Evolutionary conservation across 2,888 invertebrate species (phyloP), one percentile per base, ranked within the genome.

Genomic region (Keiferia lycopersicella): DNA sequence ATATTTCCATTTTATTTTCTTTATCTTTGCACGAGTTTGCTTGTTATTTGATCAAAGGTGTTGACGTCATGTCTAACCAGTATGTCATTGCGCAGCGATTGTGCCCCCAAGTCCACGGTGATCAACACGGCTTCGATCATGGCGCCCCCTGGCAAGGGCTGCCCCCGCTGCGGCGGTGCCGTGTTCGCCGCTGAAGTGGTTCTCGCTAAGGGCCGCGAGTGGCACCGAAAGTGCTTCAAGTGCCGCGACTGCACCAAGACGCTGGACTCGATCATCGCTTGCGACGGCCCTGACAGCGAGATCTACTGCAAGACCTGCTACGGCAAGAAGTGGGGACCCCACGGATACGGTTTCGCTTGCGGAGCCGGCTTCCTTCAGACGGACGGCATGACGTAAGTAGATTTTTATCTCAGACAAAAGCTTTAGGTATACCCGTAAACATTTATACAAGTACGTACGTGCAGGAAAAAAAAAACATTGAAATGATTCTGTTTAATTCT

Each of bases 271-370:
- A 98, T 98, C 83, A 98, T 96, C 78, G 98, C 98, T 73, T 98
- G 98, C 81, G 98, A 98, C 81, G 97, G 97, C 58, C 98, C 98
- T 63, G 97, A 98, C 78, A 94, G 94, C 68, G 97, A 98, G 74
- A 96, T 99, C 68, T 99, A 97, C 91, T 99, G 99, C 92, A 98
- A 97, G 91, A 97, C 97, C 79, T 99, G 99, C 91, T 98, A 99
- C 86, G 98, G 98, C 79, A 98, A 98, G 92, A 98, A 97, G 88
- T 98, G 96, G 96, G 99, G 98, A 77, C 98, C 98, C 63, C 98
- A 98, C 86, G 98, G 98, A 67, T 98, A 98, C 82, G 98, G 98
- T 65, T 98, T 98, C 83, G 98, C 98, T 70, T 97, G 97, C 81
- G 98, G 98, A 67, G 98, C 98, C 72, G 98, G 98, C 71, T 97